Percentiles rank a stretch among this genome's conserved stretches.
These are phyloP conservation scores for Sebastes kiyomatsui DNA, from an alignment of 2,797 vertebrate genomes.

Conservation along the genomic window DNA sequence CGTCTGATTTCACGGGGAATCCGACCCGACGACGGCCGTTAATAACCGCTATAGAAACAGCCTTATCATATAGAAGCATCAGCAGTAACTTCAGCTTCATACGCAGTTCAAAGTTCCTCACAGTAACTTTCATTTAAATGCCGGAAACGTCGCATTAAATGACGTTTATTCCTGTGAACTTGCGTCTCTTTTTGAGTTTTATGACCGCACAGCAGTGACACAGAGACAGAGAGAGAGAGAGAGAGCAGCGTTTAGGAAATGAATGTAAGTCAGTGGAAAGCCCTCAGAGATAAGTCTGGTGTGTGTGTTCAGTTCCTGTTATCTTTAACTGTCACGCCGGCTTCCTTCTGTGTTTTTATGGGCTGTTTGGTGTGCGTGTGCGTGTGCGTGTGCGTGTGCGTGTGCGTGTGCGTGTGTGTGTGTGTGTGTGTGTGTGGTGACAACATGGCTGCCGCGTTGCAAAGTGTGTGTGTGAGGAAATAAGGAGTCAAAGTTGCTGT, in stretches of 20 bases:
- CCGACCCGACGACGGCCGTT: too few relatives aligned
- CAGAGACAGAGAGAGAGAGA: too few relatives aligned
- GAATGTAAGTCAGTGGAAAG: conserved; percentile 13
- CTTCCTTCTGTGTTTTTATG: conserved; percentile 59
- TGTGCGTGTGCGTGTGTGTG: neutral
- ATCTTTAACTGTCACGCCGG: conserved; percentile 67
- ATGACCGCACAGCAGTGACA: neutral
- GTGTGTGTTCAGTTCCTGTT: conserved; percentile 67
- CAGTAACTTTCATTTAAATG: neutral
- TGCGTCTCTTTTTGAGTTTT: neutral
- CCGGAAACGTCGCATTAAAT: neutral
- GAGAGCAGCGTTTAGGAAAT: conserved; percentile 38
- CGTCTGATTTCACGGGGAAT: too few relatives aligned
- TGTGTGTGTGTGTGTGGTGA: neutral
- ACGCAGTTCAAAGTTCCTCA: too few relatives aligned
- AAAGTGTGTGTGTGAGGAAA: conserved; percentile 23
- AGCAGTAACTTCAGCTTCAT: too few relatives aligned
- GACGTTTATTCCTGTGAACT: neutral
- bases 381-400: conserved; percentile 8
- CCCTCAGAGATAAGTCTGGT: conserved; percentile 26
- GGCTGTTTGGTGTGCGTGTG: neutral
- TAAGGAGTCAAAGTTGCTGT: neutral
- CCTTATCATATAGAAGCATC: too few relatives aligned
- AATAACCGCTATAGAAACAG: neutral
- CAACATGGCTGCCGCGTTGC: too few relatives aligned